Evolutionary conservation across 2,797 vertebrate genomes (phyloP).

Genomic region (Hydrophis major): DNA sequence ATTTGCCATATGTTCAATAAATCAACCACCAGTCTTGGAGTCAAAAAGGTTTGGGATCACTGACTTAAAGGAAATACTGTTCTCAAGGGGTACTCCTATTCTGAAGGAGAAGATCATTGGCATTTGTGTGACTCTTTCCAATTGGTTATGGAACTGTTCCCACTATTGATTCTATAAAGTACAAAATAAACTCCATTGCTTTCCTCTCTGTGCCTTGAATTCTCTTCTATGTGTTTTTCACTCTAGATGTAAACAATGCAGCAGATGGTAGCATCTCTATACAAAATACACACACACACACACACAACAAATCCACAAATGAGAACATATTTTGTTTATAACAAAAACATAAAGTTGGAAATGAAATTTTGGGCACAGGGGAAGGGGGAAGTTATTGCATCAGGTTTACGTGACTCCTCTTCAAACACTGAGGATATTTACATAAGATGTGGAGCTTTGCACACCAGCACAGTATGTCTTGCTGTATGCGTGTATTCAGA

Average conservation of each 20-base stretch:
- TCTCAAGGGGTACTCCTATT: slow-evolving; percentile 30
- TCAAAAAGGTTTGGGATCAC: background rate
- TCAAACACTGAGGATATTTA: background rate
- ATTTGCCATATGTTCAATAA: no score
- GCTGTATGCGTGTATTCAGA: background rate
- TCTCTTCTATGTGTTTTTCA: slow-evolving; percentile 22
- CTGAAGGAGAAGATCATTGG: slow-evolving; percentile 58
- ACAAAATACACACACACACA: slow-evolving; percentile 24
- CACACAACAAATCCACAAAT: slow-evolving; percentile 29
- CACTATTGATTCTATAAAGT: slow-evolving; percentile 57
- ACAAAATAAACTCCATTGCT: slow-evolving; percentile 55
- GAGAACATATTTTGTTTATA: slow-evolving; percentile 51
- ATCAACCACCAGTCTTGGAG: background rate
- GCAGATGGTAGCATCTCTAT: slow-evolving; percentile 51
- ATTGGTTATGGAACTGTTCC: slow-evolving; percentile 56
- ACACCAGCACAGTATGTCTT: background rate
- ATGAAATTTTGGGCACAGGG: slow-evolving; percentile 6
- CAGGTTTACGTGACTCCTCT: background rate
- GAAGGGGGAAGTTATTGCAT: background rate
- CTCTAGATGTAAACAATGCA: slow-evolving; percentile 51
- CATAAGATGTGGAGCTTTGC: background rate
- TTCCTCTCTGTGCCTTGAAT: slow-evolving; percentile 53
- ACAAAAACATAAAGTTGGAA: slow-evolving; percentile 26
- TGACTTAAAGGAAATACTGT: background rate
- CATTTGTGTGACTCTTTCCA: slow-evolving; percentile 50